Evolutionary conservation across 1,140 invertebrate species (phyloP), one percentile per base, ranked within the genome.

Genomic region (Hestina assimilis): DNA sequence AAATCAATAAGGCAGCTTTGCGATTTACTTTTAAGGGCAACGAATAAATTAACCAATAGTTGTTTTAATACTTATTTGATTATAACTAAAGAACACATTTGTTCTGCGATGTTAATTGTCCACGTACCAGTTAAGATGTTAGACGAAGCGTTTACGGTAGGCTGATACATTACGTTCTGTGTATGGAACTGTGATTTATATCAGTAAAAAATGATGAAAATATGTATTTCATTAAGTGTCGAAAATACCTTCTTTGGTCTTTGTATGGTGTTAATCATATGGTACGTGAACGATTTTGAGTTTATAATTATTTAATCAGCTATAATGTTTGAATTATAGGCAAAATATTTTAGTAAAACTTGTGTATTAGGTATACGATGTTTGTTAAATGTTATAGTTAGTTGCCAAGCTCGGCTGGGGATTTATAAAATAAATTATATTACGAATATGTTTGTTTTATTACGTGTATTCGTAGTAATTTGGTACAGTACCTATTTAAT

Each of bases 371-470:
- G 15, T 17, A 15, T 59, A 41, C 24, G 19, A 15, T 38, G 45
- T 38, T 51, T 62, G 53, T 56, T 40, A 40, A 24, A 23, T 51
- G 33, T 12, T 35, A 42, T 59, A 52, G 42, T 31, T 56, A 56
- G 31, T 52, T 38, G 24, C 26, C 24, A 40, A 50, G 42, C 48
- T 28, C 42, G 26, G 41, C 48, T 41, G 24, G 43, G 41, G 19
- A 33, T 46, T 59, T 47, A 50, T 58, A 43, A 38, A 64, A 52
- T 64, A 64, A 52, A 64, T 28, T 35, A 35, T 56, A 57, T 64
- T 53, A 40, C 9, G 47, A 52, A 38, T 51, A 33, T 45, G 20
- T 51, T 21, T 21, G 35, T 59, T 56, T 48, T 57, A 43, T 45
- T 55, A 14, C 9, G 41, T 28, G 4, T 19, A 4, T 42, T 19